phyloP scores from a whole-genome alignment of 2,113 vertebrate species.

The Turdus rufiventris region DNA sequence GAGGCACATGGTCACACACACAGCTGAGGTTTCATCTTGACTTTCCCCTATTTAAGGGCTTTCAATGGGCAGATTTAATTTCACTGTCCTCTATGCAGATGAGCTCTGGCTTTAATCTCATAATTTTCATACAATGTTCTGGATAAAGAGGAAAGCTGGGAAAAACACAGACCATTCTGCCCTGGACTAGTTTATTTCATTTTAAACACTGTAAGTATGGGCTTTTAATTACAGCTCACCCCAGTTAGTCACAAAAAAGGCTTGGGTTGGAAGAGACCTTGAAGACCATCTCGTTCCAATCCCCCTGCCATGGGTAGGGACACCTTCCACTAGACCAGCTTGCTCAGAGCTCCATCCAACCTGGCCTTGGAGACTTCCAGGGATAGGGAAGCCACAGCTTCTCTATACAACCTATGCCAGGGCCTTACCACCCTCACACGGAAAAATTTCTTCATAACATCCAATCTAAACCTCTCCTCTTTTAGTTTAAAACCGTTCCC shows the following conservation, averaged over 20 bases:
- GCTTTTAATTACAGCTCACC: not conserved
- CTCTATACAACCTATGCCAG: not conserved
- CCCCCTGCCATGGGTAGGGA: not conserved
- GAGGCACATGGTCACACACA: accelerated
- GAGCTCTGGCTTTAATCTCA: not conserved
- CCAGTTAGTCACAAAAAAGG: not conserved
- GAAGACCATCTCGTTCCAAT: not conserved
- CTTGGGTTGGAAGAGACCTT: not conserved
- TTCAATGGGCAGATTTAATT: not conserved
- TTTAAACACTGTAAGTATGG: accelerated
- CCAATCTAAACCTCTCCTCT: not conserved
- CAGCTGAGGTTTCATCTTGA: not conserved
- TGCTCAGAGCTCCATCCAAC: not conserved
- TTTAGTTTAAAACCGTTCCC: not conserved
- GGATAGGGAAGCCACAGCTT: not conserved
- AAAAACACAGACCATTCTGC: not conserved
- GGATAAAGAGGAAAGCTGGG: not conserved
- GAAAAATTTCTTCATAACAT: not conserved
- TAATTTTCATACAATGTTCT: not conserved
- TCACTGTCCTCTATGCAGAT: not conserved
- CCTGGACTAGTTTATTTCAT: not conserved
- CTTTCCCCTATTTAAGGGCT: accelerated
- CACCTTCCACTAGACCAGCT: not conserved
- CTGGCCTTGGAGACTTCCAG: not conserved
- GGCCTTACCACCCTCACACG: not conserved